These are phyloP conservation scores for Hemithea aestivaria DNA, from an alignment of 2,888 invertebrate species.

Conservation along the genomic window DNA sequence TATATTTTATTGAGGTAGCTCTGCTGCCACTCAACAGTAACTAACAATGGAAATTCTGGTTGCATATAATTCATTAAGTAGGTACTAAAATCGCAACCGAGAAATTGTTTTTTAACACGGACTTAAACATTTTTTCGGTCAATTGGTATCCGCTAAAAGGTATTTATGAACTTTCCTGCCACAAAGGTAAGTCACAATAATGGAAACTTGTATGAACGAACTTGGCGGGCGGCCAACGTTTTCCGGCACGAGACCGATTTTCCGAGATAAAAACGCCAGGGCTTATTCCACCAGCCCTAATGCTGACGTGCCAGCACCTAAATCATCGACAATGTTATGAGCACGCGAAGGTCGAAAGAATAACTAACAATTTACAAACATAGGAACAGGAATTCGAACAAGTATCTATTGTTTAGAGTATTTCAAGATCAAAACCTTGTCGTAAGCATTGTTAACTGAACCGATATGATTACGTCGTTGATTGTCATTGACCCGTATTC, in stretches of 20 bases:
- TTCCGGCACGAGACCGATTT: conserved; percentile 59
- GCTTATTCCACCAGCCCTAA: conserved; percentile 34
- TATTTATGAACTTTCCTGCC: conserved; percentile 18
- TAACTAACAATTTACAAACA: conserved; percentile 28
- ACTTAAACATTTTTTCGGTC: no score
- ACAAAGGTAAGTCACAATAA: conserved; percentile 30
- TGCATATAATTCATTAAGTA: conserved; percentile 21
- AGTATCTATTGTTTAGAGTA: conserved; percentile 12
- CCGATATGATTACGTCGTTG: conserved; percentile 17
- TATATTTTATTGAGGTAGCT: conserved; percentile 24
- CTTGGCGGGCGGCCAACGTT: conserved; percentile 60
- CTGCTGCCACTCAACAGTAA: conserved; percentile 13
- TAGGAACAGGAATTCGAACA: conserved; percentile 11
- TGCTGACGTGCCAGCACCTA: conserved; percentile 41
- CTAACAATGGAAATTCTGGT: conserved; percentile 27
- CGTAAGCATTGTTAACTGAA: conserved; percentile 31
- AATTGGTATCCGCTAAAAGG: conserved; percentile 12
- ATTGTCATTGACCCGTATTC: conserved; percentile 20
- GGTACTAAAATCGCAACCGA: no score
- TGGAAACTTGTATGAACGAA: conserved; percentile 41
- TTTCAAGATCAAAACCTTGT: conserved; percentile 28
- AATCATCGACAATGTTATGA: conserved; percentile 40
- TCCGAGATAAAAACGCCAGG: conserved; percentile 56
- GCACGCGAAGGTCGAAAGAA: conserved; percentile 46
- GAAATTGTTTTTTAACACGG: no score